Conservation (phyloP, 2,888 invertebrate species). For the Nudaria mundana region DNA sequence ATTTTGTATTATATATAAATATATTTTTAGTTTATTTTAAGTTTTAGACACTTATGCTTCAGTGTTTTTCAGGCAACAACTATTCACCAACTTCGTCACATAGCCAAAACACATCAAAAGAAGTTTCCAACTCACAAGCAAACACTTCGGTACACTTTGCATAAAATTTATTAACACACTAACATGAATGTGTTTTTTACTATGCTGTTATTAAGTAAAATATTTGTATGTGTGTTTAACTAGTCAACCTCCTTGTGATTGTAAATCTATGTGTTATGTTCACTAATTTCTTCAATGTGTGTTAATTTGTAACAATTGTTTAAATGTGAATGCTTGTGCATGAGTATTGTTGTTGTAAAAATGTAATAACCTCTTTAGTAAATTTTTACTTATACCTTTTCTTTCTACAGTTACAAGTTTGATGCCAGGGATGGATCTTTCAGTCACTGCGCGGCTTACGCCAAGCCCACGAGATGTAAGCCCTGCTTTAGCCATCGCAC, state of each 20-base stretch:
- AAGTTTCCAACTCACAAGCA: slow-evolving; percentile 51
- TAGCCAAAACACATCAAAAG: slow-evolving; percentile 56
- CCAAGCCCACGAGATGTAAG: slow-evolving; percentile 85
- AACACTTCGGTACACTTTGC: slow-evolving; percentile 65
- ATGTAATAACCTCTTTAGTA: no score
- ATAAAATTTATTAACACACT: slow-evolving; percentile 44
- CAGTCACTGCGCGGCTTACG: slow-evolving; percentile 83
- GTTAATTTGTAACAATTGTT: background rate
- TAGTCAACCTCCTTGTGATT: slow-evolving; percentile 28
- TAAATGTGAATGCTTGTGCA: slow-evolving; percentile 42
- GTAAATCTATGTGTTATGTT: slow-evolving; percentile 21
- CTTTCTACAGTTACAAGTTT: slow-evolving; percentile 70
- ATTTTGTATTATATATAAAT: slow-evolving; percentile 11
- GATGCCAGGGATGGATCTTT: slow-evolving; percentile 82
- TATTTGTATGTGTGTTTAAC: no score
- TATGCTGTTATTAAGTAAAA: slow-evolving; percentile 25
- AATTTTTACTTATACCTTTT: slow-evolving; percentile 9
- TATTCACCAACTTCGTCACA: slow-evolving; percentile 45
- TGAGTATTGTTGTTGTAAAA: slow-evolving; percentile 29
- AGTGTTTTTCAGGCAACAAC: slow-evolving; percentile 65
- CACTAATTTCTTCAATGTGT: slow-evolving; percentile 5
- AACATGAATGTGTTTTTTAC: slow-evolving; percentile 30
- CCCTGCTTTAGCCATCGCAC: slow-evolving; percentile 82
- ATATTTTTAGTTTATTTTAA: slow-evolving; percentile 13
- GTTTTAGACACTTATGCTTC: slow-evolving; percentile 30